A percentile compares a stretch with the other conserved stretches of the same genome.
These are phyloP conservation scores for Halocynthia aurantium DNA, from an alignment of 23 tunicate genomes.

Conservation along the genomic window DNA sequence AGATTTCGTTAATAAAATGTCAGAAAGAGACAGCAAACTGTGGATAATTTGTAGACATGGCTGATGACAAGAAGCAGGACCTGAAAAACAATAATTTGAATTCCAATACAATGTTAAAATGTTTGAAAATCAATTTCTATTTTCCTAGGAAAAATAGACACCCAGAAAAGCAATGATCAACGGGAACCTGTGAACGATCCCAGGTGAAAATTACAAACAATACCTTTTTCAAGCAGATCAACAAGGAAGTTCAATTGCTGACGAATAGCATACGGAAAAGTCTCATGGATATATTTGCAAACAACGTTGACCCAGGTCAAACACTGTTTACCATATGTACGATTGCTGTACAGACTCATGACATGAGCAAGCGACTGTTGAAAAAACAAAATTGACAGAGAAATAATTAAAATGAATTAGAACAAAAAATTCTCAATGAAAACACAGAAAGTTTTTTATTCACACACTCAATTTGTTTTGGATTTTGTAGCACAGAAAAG, in stretches of 20 bases:
- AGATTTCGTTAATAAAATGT: slow-evolving; percentile 7
- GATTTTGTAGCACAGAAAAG: too few relatives aligned
- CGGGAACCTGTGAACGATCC: too few relatives aligned
- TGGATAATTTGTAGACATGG: slow-evolving; percentile 40
- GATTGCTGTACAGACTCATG: slow-evolving; percentile 68
- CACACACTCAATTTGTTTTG: too few relatives aligned
- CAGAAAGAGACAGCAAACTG: slow-evolving; percentile 46
- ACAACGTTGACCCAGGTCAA: slow-evolving; percentile 75
- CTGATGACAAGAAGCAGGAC: slow-evolving; percentile 33
- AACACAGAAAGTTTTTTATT: too few relatives aligned
- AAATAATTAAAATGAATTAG: not conserved
- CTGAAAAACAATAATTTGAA: not conserved
- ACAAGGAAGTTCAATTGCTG: slow-evolving; percentile 44
- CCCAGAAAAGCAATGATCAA: too few relatives aligned
- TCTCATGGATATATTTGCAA: slow-evolving; percentile 71
- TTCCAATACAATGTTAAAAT: too few relatives aligned
- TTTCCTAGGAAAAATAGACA: too few relatives aligned
- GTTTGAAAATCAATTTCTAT: too few relatives aligned
- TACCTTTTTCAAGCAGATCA: slow-evolving; percentile 59
- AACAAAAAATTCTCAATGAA: not conserved
- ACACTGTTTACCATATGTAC: slow-evolving; percentile 54
- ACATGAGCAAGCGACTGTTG: slow-evolving; percentile 74
- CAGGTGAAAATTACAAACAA: not conserved
- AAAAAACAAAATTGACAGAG: not conserved
- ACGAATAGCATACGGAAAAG: slow-evolving; percentile 49